phyloP scores from a whole-genome alignment of 2,888 invertebrate species.

The Eristalis tenax region DNA sequence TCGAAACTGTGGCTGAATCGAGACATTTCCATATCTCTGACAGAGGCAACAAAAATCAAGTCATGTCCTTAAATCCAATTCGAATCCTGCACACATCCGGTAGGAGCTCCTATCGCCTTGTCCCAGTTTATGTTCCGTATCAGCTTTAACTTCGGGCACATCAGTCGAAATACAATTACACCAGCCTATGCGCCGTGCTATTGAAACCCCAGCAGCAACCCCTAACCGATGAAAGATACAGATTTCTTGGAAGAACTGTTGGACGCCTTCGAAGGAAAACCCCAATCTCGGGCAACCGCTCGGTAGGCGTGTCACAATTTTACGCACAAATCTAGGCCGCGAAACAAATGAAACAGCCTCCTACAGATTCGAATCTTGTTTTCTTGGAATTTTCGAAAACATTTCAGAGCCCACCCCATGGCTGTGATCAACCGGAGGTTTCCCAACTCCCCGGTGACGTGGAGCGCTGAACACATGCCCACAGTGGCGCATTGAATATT shows the following conservation, averaged over 20 bases:
- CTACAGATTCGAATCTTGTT: neutral
- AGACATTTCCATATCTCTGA: no score
- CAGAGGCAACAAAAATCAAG: neutral
- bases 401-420: neutral
- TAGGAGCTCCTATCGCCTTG: neutral
- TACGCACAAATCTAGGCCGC: neutral
- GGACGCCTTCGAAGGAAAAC: neutral
- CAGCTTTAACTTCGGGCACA: neutral
- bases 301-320: neutral
- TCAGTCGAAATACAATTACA: neutral
- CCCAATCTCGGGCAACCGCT: neutral
- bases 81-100: neutral
- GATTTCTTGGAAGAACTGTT: neutral
- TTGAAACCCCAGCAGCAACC: neutral
- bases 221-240: neutral
- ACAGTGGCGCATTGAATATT: slow-evolving; percentile 6
- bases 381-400: neutral
- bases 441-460: neutral
- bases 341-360: neutral
- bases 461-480: neutral
- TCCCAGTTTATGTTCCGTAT: neutral
- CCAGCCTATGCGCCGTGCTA: neutral
- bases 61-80: neutral
- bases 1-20: no score
- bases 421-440: neutral